Base-by-base conservation (phyloP, 2,888 invertebrate species). In the Chymomyza caudatula region DNA sequence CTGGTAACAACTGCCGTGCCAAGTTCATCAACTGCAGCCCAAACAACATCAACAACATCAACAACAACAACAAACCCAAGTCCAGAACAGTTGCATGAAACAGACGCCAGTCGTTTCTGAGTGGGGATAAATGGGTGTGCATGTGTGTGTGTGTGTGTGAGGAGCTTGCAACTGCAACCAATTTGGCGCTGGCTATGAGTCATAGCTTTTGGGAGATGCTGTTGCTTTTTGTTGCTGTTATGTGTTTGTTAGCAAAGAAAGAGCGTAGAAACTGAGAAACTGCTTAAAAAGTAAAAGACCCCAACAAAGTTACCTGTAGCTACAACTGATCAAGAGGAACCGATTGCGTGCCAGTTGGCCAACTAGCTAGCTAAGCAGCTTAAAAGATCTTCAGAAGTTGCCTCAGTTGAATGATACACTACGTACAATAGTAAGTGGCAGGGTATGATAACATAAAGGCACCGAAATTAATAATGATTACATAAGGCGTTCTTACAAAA, bases 351-450 rank as follows among this genome's bases (percentile, higher is more conserved):
- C 80, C 81, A 80, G 73, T 78, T 80, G 84, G 83, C 74, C 74
- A 74, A 74, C 78, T 83, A 83, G 83, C 74, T 74, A 74, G 74
- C 78, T 80, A 83, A 80, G 78, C 84, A 70, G 79, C 84, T 80
- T 83, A 75, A 66, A 51, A 64, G 78, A 74, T 78, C 78, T 67
- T 59, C 68, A 57, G 61, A 70, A 66, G 58, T 55, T 60, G 44
- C 53, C 44, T 15, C 44, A 47, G 29, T 37, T 37, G 29, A 8
- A 37, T 37, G 29, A 37, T 37, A 37, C 29, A 37, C 11, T 11
- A 37, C 8, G 17, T 2, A 47, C 43, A n/a, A 47, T 17, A 19
- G 47, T 17, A 47, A 19, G 47, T 47, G 47, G 47, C 17, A 19
- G 17, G 47, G 19, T 47, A 47, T 47, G 8, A 47, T 65, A 69